Conservation (phyloP, 2,797 vertebrate genomes). For the Neoniphon sammara region DNA sequence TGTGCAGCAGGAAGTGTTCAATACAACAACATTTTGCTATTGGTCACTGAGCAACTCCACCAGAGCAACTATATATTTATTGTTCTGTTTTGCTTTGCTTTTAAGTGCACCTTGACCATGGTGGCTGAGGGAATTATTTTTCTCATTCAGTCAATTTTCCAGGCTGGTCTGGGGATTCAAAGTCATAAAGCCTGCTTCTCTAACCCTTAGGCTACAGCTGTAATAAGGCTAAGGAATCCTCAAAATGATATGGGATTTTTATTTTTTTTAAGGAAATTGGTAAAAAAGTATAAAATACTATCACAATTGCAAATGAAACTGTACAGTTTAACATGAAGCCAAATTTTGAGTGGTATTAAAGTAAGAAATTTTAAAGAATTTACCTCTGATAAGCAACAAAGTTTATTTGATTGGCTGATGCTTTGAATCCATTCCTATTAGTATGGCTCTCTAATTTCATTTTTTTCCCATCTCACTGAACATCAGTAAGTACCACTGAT, state of each 20-base stretch:
- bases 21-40: too few species aligned
- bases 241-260: background rate
- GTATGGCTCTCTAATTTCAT: background rate
- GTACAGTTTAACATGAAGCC: background rate
- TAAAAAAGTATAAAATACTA: background rate
- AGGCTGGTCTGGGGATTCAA: background rate
- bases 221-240: background rate
- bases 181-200: background rate
- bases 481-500: background rate
- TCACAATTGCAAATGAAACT: background rate
- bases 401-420: background rate
- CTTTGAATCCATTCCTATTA: background rate
- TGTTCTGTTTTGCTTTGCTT: too few species aligned
- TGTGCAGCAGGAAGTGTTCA: too few species aligned
- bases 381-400: background rate
- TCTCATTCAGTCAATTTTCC: background rate
- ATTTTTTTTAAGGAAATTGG: background rate
- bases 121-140: background rate
- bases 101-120: too few species aligned
- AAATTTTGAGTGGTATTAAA: background rate
- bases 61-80: too few species aligned
- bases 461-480: background rate
- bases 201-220: too few species aligned
- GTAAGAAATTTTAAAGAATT: background rate
- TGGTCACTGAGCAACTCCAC: too few species aligned